Percentiles rank a stretch among this genome's conserved stretches.
phyloP scores from a whole-genome alignment of 1,140 invertebrate genomes.

The Triops cancriformis region DNA sequence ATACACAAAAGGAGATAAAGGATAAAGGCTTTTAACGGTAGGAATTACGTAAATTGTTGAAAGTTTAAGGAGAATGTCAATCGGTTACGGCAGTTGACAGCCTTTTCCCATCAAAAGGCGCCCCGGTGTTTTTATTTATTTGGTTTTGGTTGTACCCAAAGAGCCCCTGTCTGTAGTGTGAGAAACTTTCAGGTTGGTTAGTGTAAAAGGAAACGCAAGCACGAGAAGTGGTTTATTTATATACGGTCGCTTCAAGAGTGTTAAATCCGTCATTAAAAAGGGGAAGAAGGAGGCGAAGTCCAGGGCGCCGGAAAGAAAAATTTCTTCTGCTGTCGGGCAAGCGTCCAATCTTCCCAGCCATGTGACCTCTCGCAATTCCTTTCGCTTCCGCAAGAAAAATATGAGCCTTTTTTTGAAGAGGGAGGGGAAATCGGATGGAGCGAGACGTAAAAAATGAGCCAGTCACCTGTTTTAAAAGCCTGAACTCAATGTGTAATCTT shows the following conservation, averaged over 20 bases:
- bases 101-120: too few relatives aligned
- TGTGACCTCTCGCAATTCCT: neutral
- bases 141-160: too few relatives aligned
- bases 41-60: too few relatives aligned
- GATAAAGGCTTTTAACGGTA: too few relatives aligned
- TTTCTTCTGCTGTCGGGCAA: neutral
- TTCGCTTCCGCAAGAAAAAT: neutral
- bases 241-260: neutral
- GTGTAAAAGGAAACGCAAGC: neutral
- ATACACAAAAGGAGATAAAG: too few relatives aligned
- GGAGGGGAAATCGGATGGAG: too few relatives aligned
- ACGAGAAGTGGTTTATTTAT: slow-evolving; percentile 9
- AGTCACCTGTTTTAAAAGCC: neutral
- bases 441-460: neutral
- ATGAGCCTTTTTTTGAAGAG: neutral
- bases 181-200: too few relatives aligned
- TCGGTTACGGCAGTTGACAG: too few relatives aligned
- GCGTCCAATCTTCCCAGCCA: neutral
- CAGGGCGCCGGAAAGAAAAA: neutral
- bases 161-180: too few relatives aligned
- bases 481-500: neutral
- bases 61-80: too few relatives aligned
- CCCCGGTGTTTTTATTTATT: too few relatives aligned
- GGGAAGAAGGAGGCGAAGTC: neutral
- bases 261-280: slow-evolving; percentile 2